phyloP scores from a whole-genome alignment of 2,113 vertebrate species.

The Isichthys henryi region DNA sequence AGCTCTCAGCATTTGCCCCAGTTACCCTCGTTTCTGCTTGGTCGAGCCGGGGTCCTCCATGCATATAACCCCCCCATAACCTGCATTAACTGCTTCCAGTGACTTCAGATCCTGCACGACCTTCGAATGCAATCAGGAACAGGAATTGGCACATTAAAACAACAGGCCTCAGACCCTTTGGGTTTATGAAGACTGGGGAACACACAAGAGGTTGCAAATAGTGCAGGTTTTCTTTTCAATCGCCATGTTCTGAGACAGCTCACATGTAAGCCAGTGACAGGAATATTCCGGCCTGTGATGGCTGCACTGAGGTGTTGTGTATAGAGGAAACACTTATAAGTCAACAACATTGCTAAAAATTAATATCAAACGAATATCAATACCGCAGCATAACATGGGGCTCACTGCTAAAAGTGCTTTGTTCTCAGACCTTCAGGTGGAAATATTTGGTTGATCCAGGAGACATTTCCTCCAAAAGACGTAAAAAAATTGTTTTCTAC shows the following conservation, averaged over 20 bases:
- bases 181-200: constrained; percentile 56
- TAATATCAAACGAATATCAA: background rate
- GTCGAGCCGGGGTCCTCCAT: constrained; percentile 39
- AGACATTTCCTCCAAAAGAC: background rate
- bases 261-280: background rate
- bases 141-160: constrained; percentile 67
- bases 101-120: constrained; percentile 72
- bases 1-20: background rate
- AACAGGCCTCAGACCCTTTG: constrained; percentile 60
- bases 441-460: background rate
- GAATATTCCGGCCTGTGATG: background rate
- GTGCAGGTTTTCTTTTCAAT: background rate
- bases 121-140: constrained; percentile 74
- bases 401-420: background rate
- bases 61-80: constrained; percentile 61
- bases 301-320: background rate
- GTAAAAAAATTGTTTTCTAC: background rate
- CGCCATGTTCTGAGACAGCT: background rate
- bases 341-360: background rate
- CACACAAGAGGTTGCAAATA: constrained; percentile 14
- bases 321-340: constrained; percentile 21
- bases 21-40: constrained; percentile 29
- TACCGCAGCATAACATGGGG: background rate
- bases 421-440: background rate
- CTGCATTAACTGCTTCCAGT: constrained; percentile 85